Base-by-base conservation (phyloP, 1,140 invertebrate genomes). In the Pseudomyrmex dendroicus region DNA sequence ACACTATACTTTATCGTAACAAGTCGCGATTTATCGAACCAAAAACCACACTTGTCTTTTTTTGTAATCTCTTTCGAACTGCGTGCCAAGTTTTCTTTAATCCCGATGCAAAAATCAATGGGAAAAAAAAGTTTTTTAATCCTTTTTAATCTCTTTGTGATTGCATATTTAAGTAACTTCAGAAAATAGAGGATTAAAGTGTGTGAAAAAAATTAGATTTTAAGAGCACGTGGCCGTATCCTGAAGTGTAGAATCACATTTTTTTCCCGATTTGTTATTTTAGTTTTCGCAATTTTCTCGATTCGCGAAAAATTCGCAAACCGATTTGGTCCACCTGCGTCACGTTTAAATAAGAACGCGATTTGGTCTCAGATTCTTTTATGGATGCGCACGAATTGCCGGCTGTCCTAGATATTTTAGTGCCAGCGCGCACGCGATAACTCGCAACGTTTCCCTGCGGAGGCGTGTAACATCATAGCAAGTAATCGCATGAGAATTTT, bases 391-490 rank as follows among this genome's bases (percentile, higher is more conserved):
- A 59, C 76, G 48, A 80, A 70, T 80, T 59, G 48, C 76, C n/a
- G 64, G 64, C 54, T 57, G 64, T 59, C 52, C 76, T 59, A 70
- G 64, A 78, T 78, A 70, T 22, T 78, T 68, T 78, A 78, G 35
- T 68, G 20, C 10, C 52, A 20, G 17, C 12, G 64, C 46, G 25
- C 74, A 78, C 74, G 74, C 74, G 63, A 78, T 68, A 78, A 20
- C 57, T 70, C 35, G 52, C 52, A 13, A 13, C 48, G 76, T 70
- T 57, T 57, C 8, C 64, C 2, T 25, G 50, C 0, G 50, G 13
- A 2, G 25, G 35, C 10, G 48, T 56, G 50, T 46, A 44, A 25
- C 25, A 20, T 9, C 52, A 25, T 78, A 68, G 35, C 35, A 35
- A 35, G 61, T 78, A 70, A 70, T 44, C 35, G 20, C 20, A 12